Percentiles rank a stretch among this genome's conserved stretches.
Conservation (phyloP, 1,140 invertebrate genomes). For the Ylistrum balloti region DNA sequence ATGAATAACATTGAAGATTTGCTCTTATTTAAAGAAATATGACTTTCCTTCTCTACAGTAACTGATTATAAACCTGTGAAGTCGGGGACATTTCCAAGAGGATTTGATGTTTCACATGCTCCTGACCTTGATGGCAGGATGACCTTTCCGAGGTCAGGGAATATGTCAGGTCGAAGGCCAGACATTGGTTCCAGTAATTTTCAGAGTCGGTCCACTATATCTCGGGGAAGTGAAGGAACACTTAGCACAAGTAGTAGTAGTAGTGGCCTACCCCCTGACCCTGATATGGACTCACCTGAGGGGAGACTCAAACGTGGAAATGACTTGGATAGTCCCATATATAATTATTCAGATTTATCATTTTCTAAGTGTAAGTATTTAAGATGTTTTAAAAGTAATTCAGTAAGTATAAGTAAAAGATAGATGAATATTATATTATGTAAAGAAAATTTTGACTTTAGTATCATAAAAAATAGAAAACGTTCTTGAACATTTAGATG, state of each 20-base stretch:
- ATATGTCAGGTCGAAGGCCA: conserved; percentile 62
- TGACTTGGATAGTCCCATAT: conserved; percentile 70
- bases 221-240: conserved; percentile 77
- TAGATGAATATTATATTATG: no score
- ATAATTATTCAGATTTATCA: conserved; percentile 65
- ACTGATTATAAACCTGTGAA: conserved; percentile 44
- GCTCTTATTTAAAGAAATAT: no score
- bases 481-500: no score
- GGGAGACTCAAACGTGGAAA: conserved; percentile 72
- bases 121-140: conserved; percentile 64
- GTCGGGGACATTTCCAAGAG: conserved; percentile 75
- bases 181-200: conserved; percentile 65
- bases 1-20: no score
- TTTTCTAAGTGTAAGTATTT: conserved; percentile 78
- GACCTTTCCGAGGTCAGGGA: conserved; percentile 75
- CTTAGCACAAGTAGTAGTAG: conserved; percentile 77
- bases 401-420: no score
- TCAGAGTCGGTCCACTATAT: conserved; percentile 69
- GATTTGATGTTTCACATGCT: conserved; percentile 63
- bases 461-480: no score
- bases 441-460: no score
- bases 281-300: conserved; percentile 78
- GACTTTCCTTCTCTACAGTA: no score
- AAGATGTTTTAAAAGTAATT: no score
- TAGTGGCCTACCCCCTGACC: conserved; percentile 76